Conservation (phyloP, 2,113 vertebrate genomes). For the Antechinus flavipes region DNA sequence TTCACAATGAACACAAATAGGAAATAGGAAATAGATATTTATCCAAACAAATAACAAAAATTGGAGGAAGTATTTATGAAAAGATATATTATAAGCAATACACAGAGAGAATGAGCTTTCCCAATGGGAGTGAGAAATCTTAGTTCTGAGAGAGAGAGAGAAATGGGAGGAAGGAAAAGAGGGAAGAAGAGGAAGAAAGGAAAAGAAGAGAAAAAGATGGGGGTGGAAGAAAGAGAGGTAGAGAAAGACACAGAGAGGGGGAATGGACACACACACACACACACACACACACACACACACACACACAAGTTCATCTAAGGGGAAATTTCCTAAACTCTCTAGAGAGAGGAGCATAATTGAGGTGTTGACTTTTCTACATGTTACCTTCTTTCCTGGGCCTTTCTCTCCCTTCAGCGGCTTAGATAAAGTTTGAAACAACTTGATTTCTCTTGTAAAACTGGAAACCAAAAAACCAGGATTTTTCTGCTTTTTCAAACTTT, state of each 20-base stretch:
- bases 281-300: no score
- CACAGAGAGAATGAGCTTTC: background rate
- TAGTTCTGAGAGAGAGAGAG: background rate
- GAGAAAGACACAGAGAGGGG: no score
- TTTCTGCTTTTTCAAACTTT: background rate
- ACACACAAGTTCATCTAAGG: no score
- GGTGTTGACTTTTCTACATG: background rate
- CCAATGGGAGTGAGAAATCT: no score
- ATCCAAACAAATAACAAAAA: no score
- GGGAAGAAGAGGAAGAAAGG: no score
- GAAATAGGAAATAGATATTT: no score
- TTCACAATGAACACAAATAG: no score
- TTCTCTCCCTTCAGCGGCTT: background rate
- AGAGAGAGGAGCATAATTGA: background rate
- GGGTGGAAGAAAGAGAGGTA: no score
- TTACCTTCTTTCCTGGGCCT: background rate
- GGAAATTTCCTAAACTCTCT: no score
- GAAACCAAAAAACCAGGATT: background rate
- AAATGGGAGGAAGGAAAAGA: no score
- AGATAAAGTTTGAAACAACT: background rate
- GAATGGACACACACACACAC: no score
- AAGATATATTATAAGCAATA: background rate
- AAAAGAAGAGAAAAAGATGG: background rate
- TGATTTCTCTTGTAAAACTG: background rate
- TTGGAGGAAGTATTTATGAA: background rate